Evolutionary conservation across 1,140 invertebrate genomes (phyloP).

Genomic region (Laupala kohalensis): DNA sequence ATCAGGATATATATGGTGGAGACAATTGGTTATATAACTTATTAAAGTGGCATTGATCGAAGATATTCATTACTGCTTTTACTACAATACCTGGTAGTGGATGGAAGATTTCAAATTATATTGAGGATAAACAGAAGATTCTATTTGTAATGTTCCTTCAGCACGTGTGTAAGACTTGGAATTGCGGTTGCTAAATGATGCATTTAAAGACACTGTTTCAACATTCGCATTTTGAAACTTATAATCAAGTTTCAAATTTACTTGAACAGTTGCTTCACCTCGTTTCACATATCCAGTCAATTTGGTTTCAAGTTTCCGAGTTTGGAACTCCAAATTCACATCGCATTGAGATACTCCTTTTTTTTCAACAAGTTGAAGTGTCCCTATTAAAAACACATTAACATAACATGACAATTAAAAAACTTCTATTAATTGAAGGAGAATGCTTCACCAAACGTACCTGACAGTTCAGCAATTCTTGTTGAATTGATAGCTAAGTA

Average conservation of each 20-base stretch:
- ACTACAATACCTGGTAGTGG: slow-evolving; percentile 35
- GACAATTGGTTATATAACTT: no score
- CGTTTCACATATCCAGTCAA: slow-evolving; percentile 51
- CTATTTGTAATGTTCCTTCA: slow-evolving; percentile 45
- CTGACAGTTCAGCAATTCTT: slow-evolving; percentile 45
- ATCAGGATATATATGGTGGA: no score
- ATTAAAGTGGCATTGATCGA: no score
- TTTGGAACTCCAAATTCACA: slow-evolving; percentile 50
- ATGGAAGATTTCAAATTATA: slow-evolving; percentile 55
- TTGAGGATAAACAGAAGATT: slow-evolving; percentile 58
- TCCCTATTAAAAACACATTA: slow-evolving; percentile 1
- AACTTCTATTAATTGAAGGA: neutral
- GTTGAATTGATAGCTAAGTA: slow-evolving; percentile 51
- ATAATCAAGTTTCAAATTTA: slow-evolving; percentile 48
- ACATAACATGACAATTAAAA: neutral
- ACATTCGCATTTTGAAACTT: slow-evolving; percentile 49
- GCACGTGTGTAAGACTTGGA: slow-evolving; percentile 41
- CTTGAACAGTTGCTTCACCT: slow-evolving; percentile 34
- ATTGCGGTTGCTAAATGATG: slow-evolving; percentile 46
- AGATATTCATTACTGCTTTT: no score
- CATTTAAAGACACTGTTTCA: slow-evolving; percentile 51
- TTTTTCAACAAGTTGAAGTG: slow-evolving; percentile 40
- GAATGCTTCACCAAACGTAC: no score
- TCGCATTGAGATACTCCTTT: slow-evolving; percentile 54
- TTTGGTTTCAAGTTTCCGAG: slow-evolving; percentile 48